Conservation (phyloP, 2,888 invertebrate genomes). For the Thyatira batis region DNA sequence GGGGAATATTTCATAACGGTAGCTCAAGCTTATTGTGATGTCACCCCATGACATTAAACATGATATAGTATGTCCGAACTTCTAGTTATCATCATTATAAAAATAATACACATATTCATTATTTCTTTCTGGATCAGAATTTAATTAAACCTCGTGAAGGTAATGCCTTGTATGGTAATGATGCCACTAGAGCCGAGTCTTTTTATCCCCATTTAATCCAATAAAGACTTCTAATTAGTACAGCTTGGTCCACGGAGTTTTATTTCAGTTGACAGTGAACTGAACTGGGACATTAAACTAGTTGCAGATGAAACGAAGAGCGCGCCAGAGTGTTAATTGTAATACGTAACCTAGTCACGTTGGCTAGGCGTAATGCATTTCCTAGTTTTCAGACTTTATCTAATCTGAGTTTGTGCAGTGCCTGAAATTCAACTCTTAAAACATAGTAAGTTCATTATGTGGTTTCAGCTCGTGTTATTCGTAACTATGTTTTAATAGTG, state of each 20-base stretch:
- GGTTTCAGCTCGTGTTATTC: not conserved
- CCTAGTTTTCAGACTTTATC: not conserved
- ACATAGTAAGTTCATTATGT: not conserved
- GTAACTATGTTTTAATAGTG: no score
- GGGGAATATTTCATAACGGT: no score
- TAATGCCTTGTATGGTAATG: not conserved
- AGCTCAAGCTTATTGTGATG: no score
- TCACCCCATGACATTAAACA: no score
- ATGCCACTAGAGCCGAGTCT: not conserved
- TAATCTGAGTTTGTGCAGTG: no score
- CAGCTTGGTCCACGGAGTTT: slow-evolving; percentile 18
- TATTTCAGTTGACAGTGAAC: slow-evolving; percentile 28
- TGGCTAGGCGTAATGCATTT: slow-evolving; percentile 17
- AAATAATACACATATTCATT: not conserved
- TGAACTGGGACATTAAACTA: slow-evolving; percentile 42
- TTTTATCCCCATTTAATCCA: not conserved
- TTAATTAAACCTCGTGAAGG: not conserved
- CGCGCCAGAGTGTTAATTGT: slow-evolving; percentile 39
- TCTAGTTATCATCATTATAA: not conserved
- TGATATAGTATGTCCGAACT: no score
- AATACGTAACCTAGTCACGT: slow-evolving; percentile 26
- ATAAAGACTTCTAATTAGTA: slow-evolving; percentile 16
- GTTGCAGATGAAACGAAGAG: slow-evolving; percentile 29
- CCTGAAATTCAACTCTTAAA: no score
- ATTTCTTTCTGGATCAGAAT: not conserved